Percentiles rank a stretch among this genome's conserved stretches.
Conservation (phyloP, 2,113 vertebrate genomes). For the Chunga burmeisteri region DNA sequence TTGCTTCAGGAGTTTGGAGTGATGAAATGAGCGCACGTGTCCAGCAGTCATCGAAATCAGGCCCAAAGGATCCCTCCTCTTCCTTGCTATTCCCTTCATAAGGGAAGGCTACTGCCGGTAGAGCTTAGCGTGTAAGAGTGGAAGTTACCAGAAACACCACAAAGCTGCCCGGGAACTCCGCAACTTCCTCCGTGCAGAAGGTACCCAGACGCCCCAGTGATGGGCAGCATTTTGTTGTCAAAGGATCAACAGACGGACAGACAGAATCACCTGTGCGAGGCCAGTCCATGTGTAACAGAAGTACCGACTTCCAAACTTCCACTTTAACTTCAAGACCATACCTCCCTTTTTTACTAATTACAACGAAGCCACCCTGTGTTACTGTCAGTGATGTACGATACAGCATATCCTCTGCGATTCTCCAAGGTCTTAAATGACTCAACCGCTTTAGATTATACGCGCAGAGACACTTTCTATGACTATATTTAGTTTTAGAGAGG, state of each 20-base stretch:
- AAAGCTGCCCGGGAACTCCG: background rate
- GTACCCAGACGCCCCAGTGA: background rate
- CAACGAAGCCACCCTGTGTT: background rate
- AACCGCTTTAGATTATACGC: background rate
- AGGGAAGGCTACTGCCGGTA: background rate
- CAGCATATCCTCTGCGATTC: background rate
- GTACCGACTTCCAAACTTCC: background rate
- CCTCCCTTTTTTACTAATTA: background rate
- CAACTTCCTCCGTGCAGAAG: background rate
- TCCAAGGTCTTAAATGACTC: conserved; percentile 6
- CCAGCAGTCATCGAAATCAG: background rate
- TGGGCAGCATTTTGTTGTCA: background rate
- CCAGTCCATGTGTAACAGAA: background rate
- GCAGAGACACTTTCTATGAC: background rate
- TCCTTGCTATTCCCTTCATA: background rate
- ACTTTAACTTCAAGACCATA: background rate
- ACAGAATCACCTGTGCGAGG: background rate
- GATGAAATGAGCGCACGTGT: background rate
- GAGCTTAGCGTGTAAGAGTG: background rate
- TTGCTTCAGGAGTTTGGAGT: background rate
- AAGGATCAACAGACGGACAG: background rate
- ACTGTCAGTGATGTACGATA: background rate
- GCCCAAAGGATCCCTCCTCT: background rate
- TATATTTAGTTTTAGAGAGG: conserved; percentile 56
- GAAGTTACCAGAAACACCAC: background rate